These are phyloP conservation scores for Rhyacophila evoluta DNA, from an alignment of 2,888 invertebrate species.

Conservation along the genomic window DNA sequence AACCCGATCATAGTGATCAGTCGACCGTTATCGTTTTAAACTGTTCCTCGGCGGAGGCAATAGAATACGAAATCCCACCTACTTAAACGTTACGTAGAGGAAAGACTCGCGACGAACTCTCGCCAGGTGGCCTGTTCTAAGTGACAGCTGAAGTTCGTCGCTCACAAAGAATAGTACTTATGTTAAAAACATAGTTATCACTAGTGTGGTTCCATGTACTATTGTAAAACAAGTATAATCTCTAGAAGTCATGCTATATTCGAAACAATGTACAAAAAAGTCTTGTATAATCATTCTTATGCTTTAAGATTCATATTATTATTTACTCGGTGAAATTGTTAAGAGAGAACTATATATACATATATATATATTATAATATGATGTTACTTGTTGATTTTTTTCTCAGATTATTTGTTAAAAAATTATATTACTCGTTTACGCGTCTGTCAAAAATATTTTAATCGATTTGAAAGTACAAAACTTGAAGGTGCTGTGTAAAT, in stretches of 20 bases:
- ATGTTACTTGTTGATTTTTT: constrained; percentile 55
- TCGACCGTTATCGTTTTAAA: constrained; percentile 23
- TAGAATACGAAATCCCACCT: constrained; percentile 53
- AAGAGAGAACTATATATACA: constrained; percentile 49
- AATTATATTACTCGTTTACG: constrained; percentile 54
- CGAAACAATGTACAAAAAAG: constrained; percentile 54
- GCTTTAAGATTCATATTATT: constrained; percentile 54
- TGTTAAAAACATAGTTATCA: constrained; percentile 55
- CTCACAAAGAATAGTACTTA: constrained; percentile 55
- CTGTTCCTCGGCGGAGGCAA: constrained; percentile 36
- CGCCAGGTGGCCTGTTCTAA: constrained; percentile 37
- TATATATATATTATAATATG: constrained; percentile 48
- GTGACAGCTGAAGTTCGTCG: constrained; percentile 41
- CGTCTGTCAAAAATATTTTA: constrained; percentile 54
- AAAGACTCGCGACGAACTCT: constrained; percentile 40
- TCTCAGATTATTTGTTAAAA: constrained; percentile 55
- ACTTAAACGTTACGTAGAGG: constrained; percentile 49
- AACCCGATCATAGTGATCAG: constrained; percentile 35
- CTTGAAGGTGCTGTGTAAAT: constrained; percentile 55
- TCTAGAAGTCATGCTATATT: constrained; percentile 54
- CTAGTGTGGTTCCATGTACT: constrained; percentile 53
- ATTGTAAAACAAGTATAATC: constrained; percentile 51
- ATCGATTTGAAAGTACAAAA: constrained; percentile 56
- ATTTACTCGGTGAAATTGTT: constrained; percentile 53
- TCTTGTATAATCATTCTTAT: constrained; percentile 53